These are phyloP conservation scores for Casuarius casuarius DNA, from an alignment of 2,113 vertebrate genomes.

Conservation along the genomic window DNA sequence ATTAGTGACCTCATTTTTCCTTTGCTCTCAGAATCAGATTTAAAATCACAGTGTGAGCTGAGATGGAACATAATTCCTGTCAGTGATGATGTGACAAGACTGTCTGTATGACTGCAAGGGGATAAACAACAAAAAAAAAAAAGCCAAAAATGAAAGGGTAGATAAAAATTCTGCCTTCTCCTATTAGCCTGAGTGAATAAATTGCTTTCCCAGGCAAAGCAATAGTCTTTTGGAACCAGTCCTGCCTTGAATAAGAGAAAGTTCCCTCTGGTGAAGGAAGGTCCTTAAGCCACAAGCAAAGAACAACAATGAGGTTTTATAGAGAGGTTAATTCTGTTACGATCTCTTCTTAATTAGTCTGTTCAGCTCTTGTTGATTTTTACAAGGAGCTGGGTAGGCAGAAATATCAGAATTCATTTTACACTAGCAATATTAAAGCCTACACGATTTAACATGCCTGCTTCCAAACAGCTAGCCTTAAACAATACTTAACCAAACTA, in stretches of 20 bases:
- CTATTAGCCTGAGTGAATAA: neutral
- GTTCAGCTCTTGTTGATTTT: neutral
- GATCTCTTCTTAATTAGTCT: neutral
- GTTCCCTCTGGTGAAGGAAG: neutral
- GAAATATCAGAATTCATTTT: conserved; percentile 1
- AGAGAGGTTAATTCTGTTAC: neutral
- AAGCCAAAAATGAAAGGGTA: neutral
- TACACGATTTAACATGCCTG: neutral
- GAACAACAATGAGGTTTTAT: neutral
- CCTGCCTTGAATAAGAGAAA: neutral
- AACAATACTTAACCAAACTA: neutral
- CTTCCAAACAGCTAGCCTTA: neutral
- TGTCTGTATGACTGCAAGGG: neutral
- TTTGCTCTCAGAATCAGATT: neutral
- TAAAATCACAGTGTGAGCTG: neutral
- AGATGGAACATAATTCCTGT: neutral
- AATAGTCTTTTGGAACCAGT: neutral
- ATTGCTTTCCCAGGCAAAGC: neutral
- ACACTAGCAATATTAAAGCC: neutral
- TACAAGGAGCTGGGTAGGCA: neutral
- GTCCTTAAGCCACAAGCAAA: neutral
- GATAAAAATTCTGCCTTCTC: neutral
- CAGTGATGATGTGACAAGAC: neutral
- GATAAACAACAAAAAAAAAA: neutral
- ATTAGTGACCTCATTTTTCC: conserved; percentile 22